Conservation (phyloP, 2,888 invertebrate species). For the Cryptocephalus primarius region DNA sequence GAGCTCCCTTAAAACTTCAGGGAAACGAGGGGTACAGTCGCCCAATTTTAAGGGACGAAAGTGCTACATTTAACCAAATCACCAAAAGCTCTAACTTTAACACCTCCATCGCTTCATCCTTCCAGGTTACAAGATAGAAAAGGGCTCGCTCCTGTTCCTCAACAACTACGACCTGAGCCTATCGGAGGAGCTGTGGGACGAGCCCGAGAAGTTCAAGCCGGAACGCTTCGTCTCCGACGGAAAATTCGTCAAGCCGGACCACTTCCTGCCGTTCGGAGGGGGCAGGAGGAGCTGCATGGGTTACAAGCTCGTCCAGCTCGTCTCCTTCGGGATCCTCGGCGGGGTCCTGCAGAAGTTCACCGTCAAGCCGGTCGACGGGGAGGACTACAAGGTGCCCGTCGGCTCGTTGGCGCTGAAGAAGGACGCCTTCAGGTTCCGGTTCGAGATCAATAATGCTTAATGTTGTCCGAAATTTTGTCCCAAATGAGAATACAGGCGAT, state of each 20-base stretch:
- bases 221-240: constrained; percentile 49
- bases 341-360: constrained; percentile 45
- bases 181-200: constrained; percentile 48
- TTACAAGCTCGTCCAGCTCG: constrained; percentile 51
- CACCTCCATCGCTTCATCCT: constrained; percentile 10
- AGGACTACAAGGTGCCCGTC: constrained; percentile 42
- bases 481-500: too few species aligned
- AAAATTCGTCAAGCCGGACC: constrained; percentile 47
- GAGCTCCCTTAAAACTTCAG: too few species aligned
- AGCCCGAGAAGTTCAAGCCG: constrained; percentile 49
- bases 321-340: constrained; percentile 45
- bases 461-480: too few species aligned
- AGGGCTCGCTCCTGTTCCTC: constrained; percentile 52
- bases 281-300: constrained; percentile 58
- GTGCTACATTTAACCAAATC: too few species aligned
- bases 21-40: too few species aligned
- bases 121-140: constrained; percentile 48
- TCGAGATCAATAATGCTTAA: constrained; percentile 14
- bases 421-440: constrained; percentile 41
- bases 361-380: constrained; percentile 37
- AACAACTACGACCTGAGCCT: constrained; percentile 58
- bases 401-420: constrained; percentile 45
- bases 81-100: too few species aligned
- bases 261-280: constrained; percentile 56
- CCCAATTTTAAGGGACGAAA: too few species aligned